Conservation (phyloP, 2,888 invertebrate genomes). For the Acanthacorydalis orientalis region DNA sequence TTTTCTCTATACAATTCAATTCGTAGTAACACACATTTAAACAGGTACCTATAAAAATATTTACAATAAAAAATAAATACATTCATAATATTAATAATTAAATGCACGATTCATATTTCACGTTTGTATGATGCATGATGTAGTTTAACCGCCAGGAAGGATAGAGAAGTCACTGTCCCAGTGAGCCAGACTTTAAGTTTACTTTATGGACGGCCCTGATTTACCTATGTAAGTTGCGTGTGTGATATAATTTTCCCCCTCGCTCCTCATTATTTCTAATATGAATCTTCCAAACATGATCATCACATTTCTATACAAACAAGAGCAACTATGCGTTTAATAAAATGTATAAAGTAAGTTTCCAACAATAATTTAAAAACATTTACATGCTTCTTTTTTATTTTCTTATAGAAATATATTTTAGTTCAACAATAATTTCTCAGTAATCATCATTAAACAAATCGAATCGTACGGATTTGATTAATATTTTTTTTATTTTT, state of each 20-base stretch:
- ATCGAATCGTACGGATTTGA: not conserved
- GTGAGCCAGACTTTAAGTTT: not conserved
- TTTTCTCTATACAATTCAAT: not conserved
- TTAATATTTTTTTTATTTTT: no score
- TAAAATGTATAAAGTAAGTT: no score
- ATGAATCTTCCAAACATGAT: no score
- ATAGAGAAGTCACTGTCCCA: not conserved
- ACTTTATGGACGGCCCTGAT: conserved; percentile 1
- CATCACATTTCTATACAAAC: no score
- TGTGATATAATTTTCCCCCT: not conserved
- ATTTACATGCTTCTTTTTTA: not conserved
- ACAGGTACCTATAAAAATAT: conserved; percentile 8
- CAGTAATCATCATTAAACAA: not conserved
- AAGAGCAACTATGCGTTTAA: no score
- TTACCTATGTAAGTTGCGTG: not conserved
- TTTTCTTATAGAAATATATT: not conserved
- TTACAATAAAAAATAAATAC: conserved; percentile 7
- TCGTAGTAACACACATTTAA: conserved; percentile 3
- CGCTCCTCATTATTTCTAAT: not conserved
- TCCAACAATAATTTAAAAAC: not conserved
- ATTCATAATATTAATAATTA: conserved; percentile 4
- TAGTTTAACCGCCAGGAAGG: no score
- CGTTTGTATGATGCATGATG: no score
- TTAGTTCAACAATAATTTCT: not conserved
- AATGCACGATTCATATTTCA: not conserved